Conservation (phyloP, 2,888 invertebrate genomes). For the Spisula subtruncata region DNA sequence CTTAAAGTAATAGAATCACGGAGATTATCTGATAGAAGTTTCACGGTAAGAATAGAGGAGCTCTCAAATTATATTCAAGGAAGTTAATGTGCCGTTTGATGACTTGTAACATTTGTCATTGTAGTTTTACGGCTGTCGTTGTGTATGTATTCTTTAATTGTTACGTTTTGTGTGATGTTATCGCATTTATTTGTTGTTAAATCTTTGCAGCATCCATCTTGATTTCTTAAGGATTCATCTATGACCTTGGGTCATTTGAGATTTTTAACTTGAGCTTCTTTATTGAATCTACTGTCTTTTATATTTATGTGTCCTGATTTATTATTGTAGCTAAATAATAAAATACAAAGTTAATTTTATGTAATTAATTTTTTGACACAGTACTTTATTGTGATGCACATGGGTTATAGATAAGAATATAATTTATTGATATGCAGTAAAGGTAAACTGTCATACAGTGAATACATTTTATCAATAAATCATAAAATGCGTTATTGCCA, state of each 20-base stretch:
- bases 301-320: neutral
- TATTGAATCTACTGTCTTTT: neutral
- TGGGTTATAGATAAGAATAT: too few relatives aligned
- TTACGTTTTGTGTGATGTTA: neutral
- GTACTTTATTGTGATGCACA: too few relatives aligned
- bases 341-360: too few relatives aligned
- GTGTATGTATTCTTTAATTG: neutral
- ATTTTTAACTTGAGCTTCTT: neutral
- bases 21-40: conserved; percentile 52
- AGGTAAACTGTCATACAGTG: too few relatives aligned
- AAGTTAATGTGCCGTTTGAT: neutral
- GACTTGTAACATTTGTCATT: neutral
- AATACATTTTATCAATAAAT: too few relatives aligned
- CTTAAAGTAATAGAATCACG: conserved; percentile 65
- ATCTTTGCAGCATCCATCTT: neutral
- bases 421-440: too few relatives aligned
- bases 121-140: neutral
- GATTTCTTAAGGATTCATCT: neutral
- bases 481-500: too few relatives aligned
- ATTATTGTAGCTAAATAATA: too few relatives aligned
- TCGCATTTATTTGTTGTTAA: neutral
- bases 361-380: too few relatives aligned
- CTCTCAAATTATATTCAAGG: conserved; percentile 18
- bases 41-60: conserved; percentile 52
- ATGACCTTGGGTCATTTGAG: conserved; percentile 17